Conservation (phyloP, 2,797 vertebrate genomes). For the Cyclopterus lumpus region DNA sequence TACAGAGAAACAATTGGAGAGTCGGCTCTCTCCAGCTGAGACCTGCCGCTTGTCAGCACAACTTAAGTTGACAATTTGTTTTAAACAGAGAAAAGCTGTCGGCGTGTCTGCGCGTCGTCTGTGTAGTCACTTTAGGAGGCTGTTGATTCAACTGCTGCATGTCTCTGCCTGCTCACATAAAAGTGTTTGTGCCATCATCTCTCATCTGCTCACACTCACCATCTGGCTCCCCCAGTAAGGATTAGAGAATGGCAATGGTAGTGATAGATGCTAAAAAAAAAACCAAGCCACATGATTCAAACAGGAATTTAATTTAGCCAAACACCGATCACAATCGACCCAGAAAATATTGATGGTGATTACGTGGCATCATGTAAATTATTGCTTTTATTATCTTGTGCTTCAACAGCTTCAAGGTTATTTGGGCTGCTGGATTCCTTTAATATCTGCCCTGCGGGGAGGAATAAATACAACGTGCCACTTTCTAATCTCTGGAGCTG, state of each 20-base stretch:
- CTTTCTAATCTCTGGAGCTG: conserved; percentile 26
- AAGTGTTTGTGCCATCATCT: conserved; percentile 3
- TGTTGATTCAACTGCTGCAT: conserved; percentile 28
- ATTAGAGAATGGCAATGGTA: background rate
- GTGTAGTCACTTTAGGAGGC: conserved; percentile 19
- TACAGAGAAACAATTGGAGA: conserved; percentile 26
- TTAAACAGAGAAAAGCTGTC: conserved; percentile 19
- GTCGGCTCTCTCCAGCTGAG: conserved; percentile 46
- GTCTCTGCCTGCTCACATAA: conserved; percentile 18
- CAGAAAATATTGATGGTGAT: background rate
- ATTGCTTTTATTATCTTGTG: conserved; percentile 3
- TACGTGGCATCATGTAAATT: background rate
- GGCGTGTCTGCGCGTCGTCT: background rate
- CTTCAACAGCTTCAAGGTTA: conserved; percentile 19
- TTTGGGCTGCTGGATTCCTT: background rate
- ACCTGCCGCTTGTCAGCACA: conserved; percentile 15
- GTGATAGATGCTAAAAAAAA: background rate
- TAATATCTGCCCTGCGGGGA: background rate
- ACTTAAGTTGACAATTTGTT: conserved; percentile 42
- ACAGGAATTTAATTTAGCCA: background rate
- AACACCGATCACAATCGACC: background rate
- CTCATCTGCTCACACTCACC: conserved; percentile 37
- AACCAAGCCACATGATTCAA: background rate
- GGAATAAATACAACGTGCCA: conserved; percentile 19
- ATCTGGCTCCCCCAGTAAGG: background rate